These are phyloP conservation scores for Microtus richardsoni DNA, from an alignment of 2,113 vertebrate species.

Conservation along the genomic window DNA sequence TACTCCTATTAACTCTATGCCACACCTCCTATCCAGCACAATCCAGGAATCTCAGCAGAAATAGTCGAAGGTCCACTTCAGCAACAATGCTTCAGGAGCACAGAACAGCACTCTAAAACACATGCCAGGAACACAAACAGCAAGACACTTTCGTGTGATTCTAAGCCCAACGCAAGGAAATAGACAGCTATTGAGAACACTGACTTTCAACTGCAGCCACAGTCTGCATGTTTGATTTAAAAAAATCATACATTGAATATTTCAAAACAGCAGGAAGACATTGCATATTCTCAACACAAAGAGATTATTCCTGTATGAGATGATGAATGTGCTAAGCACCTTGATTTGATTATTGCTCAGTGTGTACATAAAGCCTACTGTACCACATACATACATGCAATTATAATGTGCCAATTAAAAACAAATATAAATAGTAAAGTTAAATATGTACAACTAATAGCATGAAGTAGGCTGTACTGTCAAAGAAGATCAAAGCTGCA, in stretches of 20 bases:
- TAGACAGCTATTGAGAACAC: background rate
- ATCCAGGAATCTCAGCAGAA: background rate
- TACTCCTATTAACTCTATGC: background rate
- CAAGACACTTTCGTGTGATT: background rate
- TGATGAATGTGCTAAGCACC: no score
- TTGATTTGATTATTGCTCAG: background rate
- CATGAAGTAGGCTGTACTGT: background rate
- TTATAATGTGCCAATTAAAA: background rate
- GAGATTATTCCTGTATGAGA: background rate
- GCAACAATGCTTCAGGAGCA: fast-evolving
- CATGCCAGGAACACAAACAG: background rate
- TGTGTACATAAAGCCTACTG: background rate
- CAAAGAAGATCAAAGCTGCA: background rate
- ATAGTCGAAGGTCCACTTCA: background rate
- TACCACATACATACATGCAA: background rate
- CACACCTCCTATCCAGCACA: background rate
- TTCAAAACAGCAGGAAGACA: background rate
- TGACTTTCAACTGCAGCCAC: background rate
- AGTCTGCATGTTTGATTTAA: background rate
- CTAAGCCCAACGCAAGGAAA: background rate
- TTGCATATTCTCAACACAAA: background rate
- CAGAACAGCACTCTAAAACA: background rate
- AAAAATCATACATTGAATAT: no score
- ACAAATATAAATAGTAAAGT: background rate
- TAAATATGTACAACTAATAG: background rate